Evolutionary conservation across 2,113 vertebrate genomes (phyloP).

Genomic region (Ailuropoda melanoleuca): DNA sequence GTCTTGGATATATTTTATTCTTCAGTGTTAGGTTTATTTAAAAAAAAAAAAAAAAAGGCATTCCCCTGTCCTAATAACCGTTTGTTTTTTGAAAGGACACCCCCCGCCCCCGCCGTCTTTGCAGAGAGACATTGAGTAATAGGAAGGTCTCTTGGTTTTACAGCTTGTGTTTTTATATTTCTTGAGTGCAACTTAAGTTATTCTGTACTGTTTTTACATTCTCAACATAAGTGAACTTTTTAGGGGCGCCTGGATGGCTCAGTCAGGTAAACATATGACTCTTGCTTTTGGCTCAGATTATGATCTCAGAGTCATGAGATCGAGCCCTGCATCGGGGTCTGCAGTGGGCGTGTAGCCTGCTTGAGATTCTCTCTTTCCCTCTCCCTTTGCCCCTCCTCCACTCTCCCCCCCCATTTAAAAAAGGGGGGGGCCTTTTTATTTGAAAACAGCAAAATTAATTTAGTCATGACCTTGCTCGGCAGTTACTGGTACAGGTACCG

Average conservation of each 20-base stretch:
- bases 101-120: neutral
- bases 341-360: neutral
- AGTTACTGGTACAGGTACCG: neutral
- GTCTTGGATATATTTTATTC: neutral
- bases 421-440: neutral
- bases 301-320: neutral
- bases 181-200: neutral
- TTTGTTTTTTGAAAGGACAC: neutral
- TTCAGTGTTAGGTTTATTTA: neutral
- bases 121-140: neutral
- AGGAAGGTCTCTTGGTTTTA: conserved; percentile 1
- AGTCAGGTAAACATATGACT: neutral
- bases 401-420: neutral
- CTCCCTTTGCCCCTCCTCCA: neutral
- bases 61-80: neutral
- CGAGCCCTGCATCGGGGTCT: neutral
- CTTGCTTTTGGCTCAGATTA: neutral
- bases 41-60: neutral
- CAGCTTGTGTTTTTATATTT: neutral
- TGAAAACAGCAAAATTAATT: neutral
- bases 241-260: neutral
- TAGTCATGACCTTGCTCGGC: neutral
- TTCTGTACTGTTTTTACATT: neutral
- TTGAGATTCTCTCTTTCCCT: neutral
- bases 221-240: conserved; percentile 25